Conservation (phyloP, 1,140 invertebrate genomes). For the Himalopsyche phryganea region DNA sequence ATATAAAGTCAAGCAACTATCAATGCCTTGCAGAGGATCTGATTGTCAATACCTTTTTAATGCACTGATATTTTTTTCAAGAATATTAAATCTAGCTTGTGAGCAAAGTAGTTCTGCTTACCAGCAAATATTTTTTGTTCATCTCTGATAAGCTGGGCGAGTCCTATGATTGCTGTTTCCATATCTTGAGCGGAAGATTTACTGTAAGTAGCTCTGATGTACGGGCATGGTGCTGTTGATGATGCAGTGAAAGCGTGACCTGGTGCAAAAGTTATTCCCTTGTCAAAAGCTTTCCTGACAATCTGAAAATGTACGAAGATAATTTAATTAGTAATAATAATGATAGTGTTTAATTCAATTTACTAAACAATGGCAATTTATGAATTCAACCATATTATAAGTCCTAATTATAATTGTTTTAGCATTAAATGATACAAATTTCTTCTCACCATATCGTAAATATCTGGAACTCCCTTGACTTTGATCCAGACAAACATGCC, state of each 20-base stretch:
- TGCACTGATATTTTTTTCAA: too few relatives aligned
- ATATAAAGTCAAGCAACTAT: too few relatives aligned
- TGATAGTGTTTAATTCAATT: neutral
- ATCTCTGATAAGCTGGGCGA: constrained; percentile 45
- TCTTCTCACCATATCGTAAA: constrained; percentile 68
- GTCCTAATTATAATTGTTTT: too few relatives aligned
- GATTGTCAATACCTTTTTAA: too few relatives aligned
- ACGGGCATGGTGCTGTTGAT: constrained; percentile 55
- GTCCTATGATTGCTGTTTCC: constrained; percentile 47
- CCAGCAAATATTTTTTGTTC: constrained; percentile 36
- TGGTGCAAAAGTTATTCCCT: constrained; percentile 61
- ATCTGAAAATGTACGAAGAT: constrained; percentile 21
- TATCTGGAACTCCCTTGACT: constrained; percentile 63
- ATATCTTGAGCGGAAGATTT: constrained; percentile 60
- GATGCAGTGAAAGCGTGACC: constrained; percentile 65
- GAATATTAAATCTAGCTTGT: too few relatives aligned
- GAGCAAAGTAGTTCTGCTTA: too few relatives aligned
- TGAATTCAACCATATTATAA: too few relatives aligned
- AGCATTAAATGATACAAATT: too few relatives aligned
- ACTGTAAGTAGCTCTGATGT: constrained; percentile 64
- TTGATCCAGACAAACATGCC: constrained; percentile 80
- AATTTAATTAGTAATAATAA: neutral
- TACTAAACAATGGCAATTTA: too few relatives aligned
- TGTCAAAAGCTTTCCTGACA: constrained; percentile 35
- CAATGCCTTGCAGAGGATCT: too few relatives aligned